Evolutionary conservation across 1,140 invertebrate species (phyloP).

Genomic region (Halesus radiatus): DNA sequence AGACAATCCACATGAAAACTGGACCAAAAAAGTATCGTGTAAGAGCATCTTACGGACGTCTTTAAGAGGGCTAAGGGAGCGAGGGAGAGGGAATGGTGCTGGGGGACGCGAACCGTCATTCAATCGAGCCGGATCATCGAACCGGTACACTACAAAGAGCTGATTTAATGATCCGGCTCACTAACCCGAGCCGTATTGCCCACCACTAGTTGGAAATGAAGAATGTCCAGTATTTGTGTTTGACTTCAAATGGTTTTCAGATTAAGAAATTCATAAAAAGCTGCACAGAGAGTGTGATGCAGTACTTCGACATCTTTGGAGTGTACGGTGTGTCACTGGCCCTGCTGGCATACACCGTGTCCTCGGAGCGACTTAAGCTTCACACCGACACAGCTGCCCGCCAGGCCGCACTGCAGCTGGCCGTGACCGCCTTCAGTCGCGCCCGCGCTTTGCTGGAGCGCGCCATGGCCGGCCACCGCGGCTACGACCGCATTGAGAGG

Average conservation of each 20-base stretch:
- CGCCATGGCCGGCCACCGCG: slow-evolving; percentile 57
- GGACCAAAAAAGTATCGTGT: too few species aligned
- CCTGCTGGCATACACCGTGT: slow-evolving; percentile 72
- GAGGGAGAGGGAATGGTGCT: too few species aligned
- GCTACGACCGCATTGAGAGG: slow-evolving; percentile 64
- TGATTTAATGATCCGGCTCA: too few species aligned
- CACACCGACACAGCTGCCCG: slow-evolving; percentile 64
- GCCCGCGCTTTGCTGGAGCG: slow-evolving; percentile 60
- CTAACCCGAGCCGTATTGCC: too few species aligned
- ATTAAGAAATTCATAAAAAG: slow-evolving; percentile 60
- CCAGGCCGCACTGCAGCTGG: slow-evolving; percentile 63
- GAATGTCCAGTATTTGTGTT: too few species aligned
- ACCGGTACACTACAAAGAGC: too few species aligned
- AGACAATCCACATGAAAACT: too few species aligned
- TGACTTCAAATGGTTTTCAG: slow-evolving; percentile 35
- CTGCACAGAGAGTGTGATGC: slow-evolving; percentile 64
- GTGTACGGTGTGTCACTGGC: slow-evolving; percentile 73
- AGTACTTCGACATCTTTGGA: slow-evolving; percentile 71
- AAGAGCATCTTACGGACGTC: too few species aligned
- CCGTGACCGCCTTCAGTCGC: slow-evolving; percentile 60
- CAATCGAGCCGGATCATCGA: too few species aligned
- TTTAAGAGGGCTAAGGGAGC: too few species aligned
- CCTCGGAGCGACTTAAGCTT: slow-evolving; percentile 75
- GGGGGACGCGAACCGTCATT: too few species aligned
- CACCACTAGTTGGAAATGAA: too few species aligned